These are phyloP conservation scores for Empidonax alnorum DNA, from an alignment of 2,113 vertebrate species.

Conservation along the genomic window DNA sequence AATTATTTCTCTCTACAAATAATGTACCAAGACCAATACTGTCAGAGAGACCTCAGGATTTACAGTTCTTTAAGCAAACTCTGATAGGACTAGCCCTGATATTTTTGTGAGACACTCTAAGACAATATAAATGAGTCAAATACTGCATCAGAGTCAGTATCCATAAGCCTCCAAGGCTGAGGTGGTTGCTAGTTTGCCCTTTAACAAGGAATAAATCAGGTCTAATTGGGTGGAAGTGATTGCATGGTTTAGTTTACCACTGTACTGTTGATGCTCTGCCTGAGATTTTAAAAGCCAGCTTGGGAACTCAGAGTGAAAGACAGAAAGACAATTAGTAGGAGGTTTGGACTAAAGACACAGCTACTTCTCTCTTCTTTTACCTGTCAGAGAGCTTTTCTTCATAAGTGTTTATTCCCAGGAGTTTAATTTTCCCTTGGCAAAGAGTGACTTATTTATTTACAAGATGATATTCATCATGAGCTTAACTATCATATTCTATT, in stretches of 20 bases:
- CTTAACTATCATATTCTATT: not conserved
- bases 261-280: not conserved
- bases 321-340: not conserved
- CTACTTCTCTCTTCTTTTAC: not conserved
- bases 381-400: not conserved
- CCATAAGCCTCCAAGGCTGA: not conserved
- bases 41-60: not conserved
- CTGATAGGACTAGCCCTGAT: not conserved
- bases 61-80: not conserved
- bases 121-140: not conserved
- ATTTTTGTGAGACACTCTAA: not conserved
- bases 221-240: constrained; percentile 8
- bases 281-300: not conserved
- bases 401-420: not conserved
- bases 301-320: not conserved
- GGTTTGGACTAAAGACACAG: not conserved
- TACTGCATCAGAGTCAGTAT: not conserved
- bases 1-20: not conserved
- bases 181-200: not conserved
- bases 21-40: not conserved
- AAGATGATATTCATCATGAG: not conserved
- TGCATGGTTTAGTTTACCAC: not conserved
- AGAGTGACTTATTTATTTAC: not conserved
- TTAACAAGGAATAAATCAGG: not conserved
- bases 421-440: not conserved